These are phyloP conservation scores for Rhamnusium bicolor DNA, from an alignment of 2,888 invertebrate genomes.

Conservation along the genomic window DNA sequence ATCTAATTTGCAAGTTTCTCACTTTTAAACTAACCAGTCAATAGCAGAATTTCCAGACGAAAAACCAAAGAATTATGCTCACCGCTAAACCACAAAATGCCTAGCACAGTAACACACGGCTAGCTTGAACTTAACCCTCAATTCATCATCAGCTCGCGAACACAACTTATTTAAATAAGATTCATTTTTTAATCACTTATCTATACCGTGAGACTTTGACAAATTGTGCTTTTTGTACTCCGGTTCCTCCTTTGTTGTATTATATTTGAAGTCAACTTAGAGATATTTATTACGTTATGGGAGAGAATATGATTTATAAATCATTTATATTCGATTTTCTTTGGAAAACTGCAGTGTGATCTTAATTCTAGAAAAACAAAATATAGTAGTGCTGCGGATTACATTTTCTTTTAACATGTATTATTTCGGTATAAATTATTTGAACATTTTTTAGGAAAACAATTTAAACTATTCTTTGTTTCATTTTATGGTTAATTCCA, in stretches of 20 bases:
- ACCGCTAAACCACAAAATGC: constrained; percentile 43
- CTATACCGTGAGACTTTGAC: constrained; percentile 47
- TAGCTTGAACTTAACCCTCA: constrained; percentile 61
- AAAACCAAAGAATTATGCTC: constrained; percentile 31
- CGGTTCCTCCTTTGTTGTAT: constrained; percentile 40
- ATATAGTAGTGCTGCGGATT: background rate
- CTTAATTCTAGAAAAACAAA: background rate
- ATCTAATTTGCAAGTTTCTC: no score
- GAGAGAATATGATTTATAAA: constrained; percentile 25
- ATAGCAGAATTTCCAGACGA: background rate
- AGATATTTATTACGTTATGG: constrained; percentile 21
- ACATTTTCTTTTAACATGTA: background rate
- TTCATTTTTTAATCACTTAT: constrained; percentile 61
- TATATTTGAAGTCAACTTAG: constrained; percentile 18
- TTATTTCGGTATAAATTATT: no score
- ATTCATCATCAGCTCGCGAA: constrained; percentile 61
- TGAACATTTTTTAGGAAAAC: no score
- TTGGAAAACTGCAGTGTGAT: constrained; percentile 9
- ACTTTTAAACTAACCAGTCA: constrained; percentile 13
- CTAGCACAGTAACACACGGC: constrained; percentile 59
- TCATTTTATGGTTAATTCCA: no score
- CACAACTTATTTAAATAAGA: constrained; percentile 61
- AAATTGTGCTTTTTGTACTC: constrained; percentile 47
- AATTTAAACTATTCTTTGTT: no score
- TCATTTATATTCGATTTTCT: background rate